phyloP scores from a whole-genome alignment of 2,113 vertebrate genomes.

The Amblyopsis rosae region DNA sequence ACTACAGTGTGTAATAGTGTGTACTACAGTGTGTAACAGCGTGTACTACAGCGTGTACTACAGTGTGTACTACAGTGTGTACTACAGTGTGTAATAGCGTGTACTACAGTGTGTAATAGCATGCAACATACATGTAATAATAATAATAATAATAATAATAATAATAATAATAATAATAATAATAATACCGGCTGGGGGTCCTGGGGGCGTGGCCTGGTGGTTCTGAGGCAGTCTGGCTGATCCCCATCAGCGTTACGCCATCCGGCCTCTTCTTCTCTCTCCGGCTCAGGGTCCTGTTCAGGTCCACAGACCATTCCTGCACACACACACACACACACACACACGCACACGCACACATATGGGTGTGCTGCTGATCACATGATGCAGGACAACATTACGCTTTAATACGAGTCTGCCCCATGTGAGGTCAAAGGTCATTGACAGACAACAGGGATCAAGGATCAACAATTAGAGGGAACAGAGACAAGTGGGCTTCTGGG shows the following conservation, averaged over 20 bases:
- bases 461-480: neutral
- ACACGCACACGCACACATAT: neutral
- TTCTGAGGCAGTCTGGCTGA: constrained; percentile 87
- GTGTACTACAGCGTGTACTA: too few relatives aligned
- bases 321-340: constrained; percentile 1
- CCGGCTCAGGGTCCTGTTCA: constrained; percentile 91
- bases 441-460: constrained; percentile 8
- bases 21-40: too few relatives aligned
- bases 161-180: too few relatives aligned
- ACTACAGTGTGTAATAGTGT: too few relatives aligned
- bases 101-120: constrained; percentile 9
- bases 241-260: constrained; percentile 90
- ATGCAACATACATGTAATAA: neutral
- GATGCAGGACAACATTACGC: neutral
- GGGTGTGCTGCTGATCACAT: neutral
- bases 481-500: constrained; percentile 1
- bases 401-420: too few relatives aligned
- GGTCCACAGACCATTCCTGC: constrained; percentile 93
- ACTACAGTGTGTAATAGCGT: too few relatives aligned
- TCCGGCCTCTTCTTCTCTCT: constrained; percentile 93
- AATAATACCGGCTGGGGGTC: constrained; percentile 80
- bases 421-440: too few relatives aligned
- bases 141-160: too few relatives aligned
- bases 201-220: constrained; percentile 80
- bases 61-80: too few relatives aligned